Percentiles rank a stretch among this genome's conserved stretches.
phyloP scores from a whole-genome alignment of 1,140 invertebrate species.

The Drosophila mojavensis region DNA sequence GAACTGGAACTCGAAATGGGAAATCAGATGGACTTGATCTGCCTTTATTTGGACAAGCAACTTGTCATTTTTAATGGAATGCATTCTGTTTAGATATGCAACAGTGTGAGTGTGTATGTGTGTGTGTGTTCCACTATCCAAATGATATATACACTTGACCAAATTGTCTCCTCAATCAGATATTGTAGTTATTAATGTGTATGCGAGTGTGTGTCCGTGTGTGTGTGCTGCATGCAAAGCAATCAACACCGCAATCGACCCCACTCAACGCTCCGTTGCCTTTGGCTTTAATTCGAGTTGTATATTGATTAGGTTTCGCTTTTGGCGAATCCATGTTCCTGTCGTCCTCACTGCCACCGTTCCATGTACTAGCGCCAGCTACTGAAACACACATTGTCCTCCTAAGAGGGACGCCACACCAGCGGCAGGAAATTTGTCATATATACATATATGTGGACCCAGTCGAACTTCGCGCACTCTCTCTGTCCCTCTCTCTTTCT shows the following conservation, averaged over 20 bases:
- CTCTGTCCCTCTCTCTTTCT: slow-evolving; percentile 6
- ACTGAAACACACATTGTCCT: slow-evolving; percentile 53
- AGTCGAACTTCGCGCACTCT: not conserved
- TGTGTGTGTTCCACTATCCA: slow-evolving; percentile 14
- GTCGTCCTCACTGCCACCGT: slow-evolving; percentile 72
- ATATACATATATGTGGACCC: slow-evolving; percentile 37
- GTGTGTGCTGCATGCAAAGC: slow-evolving; percentile 31
- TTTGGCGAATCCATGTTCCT: slow-evolving; percentile 68
- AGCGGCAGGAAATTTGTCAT: slow-evolving; percentile 66
- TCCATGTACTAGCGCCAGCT: slow-evolving; percentile 76
- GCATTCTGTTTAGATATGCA: slow-evolving; percentile 33
- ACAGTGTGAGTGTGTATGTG: slow-evolving; percentile 25
- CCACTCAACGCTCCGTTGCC: slow-evolving; percentile 33
- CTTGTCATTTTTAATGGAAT: slow-evolving; percentile 81
- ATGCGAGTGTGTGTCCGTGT: not conserved
- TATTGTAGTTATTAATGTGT: slow-evolving; percentile 29
- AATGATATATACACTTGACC: slow-evolving; percentile 5
- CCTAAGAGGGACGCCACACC: slow-evolving; percentile 10
- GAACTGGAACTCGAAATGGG: slow-evolving; percentile 34
- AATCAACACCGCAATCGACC: slow-evolving; percentile 54
- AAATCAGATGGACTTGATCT: slow-evolving; percentile 50
- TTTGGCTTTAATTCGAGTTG: slow-evolving; percentile 49
- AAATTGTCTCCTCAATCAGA: slow-evolving; percentile 29
- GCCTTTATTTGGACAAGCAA: slow-evolving; percentile 79
- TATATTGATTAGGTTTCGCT: slow-evolving; percentile 78